Conservation (phyloP, 2,888 invertebrate species). For the Harmothoe impar region DNA sequence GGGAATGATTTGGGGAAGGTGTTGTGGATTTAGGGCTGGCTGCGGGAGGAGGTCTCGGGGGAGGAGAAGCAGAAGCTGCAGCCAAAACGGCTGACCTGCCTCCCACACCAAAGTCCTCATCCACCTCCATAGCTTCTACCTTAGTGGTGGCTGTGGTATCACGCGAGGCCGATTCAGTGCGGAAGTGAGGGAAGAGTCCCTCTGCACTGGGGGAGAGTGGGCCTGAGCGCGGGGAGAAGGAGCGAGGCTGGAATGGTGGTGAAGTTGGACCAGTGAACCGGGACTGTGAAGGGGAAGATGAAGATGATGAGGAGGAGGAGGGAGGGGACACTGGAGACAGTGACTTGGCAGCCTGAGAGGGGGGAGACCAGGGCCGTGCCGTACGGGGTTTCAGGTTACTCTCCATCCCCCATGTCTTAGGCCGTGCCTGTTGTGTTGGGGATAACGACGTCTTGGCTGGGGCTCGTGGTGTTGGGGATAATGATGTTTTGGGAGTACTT, state of each 20-base stretch:
- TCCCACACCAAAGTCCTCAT: background rate
- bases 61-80: background rate
- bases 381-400: background rate
- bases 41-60: background rate
- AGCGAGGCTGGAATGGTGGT: background rate
- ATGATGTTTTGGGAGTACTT: background rate
- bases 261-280: background rate
- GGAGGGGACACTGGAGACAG: background rate
- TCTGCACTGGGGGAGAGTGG: background rate
- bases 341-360: background rate
- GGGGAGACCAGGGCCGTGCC: background rate
- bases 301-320: background rate
- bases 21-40: background rate
- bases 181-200: background rate
- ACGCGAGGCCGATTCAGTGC: background rate
- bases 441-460: background rate
- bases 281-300: background rate
- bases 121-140: constrained; percentile 46
- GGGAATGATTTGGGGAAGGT: no score
- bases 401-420: background rate
- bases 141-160: background rate
- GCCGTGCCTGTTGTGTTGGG: background rate
- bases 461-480: background rate
- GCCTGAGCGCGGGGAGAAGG: background rate
- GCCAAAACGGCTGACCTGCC: background rate